These are phyloP conservation scores for Anguilla marmorata DNA, from an alignment of 2,797 vertebrate genomes.

Conservation along the genomic window DNA sequence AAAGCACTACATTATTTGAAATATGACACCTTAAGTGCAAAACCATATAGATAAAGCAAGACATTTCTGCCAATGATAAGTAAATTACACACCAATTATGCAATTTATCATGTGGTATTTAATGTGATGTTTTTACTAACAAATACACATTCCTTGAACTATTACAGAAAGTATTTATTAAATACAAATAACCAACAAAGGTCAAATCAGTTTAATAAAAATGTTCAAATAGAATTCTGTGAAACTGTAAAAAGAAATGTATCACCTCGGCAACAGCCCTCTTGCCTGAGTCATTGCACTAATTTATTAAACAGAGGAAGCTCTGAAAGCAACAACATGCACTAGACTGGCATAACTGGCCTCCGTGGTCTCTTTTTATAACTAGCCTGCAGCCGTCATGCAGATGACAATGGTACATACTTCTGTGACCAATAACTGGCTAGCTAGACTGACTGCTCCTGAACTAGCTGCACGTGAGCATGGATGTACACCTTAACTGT, in stretches of 20 bases:
- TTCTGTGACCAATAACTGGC: too few relatives aligned
- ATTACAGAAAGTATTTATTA: not conserved
- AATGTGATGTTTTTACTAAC: not conserved
- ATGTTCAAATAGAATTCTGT: not conserved
- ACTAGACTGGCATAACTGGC: too few relatives aligned
- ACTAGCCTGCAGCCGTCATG: too few relatives aligned
- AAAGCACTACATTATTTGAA: slow-evolving; percentile 21
- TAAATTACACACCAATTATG: not conserved
- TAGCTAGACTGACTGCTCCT: too few relatives aligned
- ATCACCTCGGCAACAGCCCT: too few relatives aligned
- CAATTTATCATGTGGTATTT: not conserved
- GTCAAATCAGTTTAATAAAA: not conserved
- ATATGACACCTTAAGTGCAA: slow-evolving; percentile 19
- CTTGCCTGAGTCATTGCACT: too few relatives aligned
- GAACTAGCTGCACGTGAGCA: too few relatives aligned
- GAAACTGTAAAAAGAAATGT: not conserved
- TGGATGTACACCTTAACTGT: too few relatives aligned
- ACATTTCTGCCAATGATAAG: slow-evolving; percentile 9
- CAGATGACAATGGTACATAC: too few relatives aligned
- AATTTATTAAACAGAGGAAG: too few relatives aligned
- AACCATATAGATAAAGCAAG: not conserved
- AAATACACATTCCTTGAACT: slow-evolving; percentile 14
- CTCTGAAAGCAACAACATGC: too few relatives aligned
- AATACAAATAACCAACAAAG: not conserved
- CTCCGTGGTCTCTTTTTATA: too few relatives aligned